Conservation (phyloP, 2,113 vertebrate species). For the Neodontobutis hainanensis region DNA sequence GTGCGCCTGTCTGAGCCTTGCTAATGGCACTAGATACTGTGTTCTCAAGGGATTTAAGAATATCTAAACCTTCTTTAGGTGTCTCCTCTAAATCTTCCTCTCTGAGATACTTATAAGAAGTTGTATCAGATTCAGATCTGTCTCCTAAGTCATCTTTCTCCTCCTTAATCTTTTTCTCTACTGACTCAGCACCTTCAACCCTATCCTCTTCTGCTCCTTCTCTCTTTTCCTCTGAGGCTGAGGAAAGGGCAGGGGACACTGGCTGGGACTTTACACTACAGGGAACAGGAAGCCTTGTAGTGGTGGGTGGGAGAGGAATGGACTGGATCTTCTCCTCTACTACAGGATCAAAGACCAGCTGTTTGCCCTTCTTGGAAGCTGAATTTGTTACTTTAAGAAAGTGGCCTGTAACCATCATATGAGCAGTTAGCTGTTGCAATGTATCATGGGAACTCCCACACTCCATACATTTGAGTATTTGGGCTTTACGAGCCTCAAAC, state of each 20-base stretch:
- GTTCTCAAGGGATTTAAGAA: slow-evolving; percentile 97
- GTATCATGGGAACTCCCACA: slow-evolving; percentile 98
- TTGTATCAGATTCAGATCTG: slow-evolving; percentile 84
- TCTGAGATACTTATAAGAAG: slow-evolving; percentile 94
- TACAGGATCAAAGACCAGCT: slow-evolving; percentile 92
- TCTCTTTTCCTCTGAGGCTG: slow-evolving; percentile 85
- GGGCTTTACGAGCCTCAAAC: slow-evolving; percentile 97
- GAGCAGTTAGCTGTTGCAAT: slow-evolving; percentile 96
- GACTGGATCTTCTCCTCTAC: slow-evolving; percentile 98
- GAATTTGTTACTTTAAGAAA: slow-evolving; percentile 98
- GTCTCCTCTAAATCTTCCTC: slow-evolving; percentile 97
- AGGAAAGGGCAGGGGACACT: slow-evolving; percentile 84
- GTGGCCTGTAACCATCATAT: slow-evolving; percentile 99
- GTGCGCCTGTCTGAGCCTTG: slow-evolving; percentile 97
- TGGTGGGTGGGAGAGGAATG: slow-evolving; percentile 95
- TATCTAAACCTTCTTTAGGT: slow-evolving; percentile 94
- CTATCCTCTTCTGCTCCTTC: slow-evolving; percentile 75
- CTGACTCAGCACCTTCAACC: slow-evolving; percentile 65
- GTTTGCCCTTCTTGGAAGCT: slow-evolving; percentile 97
- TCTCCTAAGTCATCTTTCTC: slow-evolving; percentile 89
- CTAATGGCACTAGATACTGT: slow-evolving; percentile 97
- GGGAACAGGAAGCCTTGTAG: slow-evolving; percentile 87
- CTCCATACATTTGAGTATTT: slow-evolving; percentile 99
- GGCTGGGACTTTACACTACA: slow-evolving; percentile 88
- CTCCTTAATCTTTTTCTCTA: slow-evolving; percentile 92